Evolutionary conservation across 2,797 vertebrate genomes (phyloP), one percentile per base, ranked within the genome.

Genomic region (Acrossocheilus fasciatus): DNA sequence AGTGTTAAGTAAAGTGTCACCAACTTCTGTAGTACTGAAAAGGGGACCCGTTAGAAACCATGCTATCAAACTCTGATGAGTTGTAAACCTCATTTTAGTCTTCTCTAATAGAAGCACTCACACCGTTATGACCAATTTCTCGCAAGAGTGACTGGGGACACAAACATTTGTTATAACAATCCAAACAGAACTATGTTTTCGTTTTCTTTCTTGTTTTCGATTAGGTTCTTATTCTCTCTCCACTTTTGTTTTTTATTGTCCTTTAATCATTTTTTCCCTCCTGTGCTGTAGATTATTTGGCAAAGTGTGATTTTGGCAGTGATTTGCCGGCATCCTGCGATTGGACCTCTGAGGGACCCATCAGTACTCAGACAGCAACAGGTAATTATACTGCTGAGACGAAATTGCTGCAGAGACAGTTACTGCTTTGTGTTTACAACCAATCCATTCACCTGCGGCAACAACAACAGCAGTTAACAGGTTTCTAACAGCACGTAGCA

Each of bases 291-390:
- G 97, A 94, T 87, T 97, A 96, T 89, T 87, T 97, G 86, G 90
- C 93, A 89, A 92, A 92, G 78, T 98, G 97, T 91, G 93, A 94
- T 91, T 94, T 96, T 86, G 92, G 96, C 86, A 91, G 92, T 86
- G 91, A 94, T 84, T 90, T 86, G 30, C 89, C 88, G 75, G 91
- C 92, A 10, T 91, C 94, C 73, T 98, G 97, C 91, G 95, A 96
- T 88, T 97, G 97, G 97, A 95, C 89, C 81, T 84, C 91, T 20
- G 92, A 93, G 76, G 0, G 91, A 15, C 94, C 94, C 93, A 93
- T 94, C 87, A 91, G 91, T 68, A 92, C 88, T 23, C 94, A 93
- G 72, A 89, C 79, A 18, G 86, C 54, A 86, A 92, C 94, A 85
- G 96, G 96, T 36, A 96, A 91, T 81, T 86, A 70, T 74, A 73